phyloP scores from a whole-genome alignment of 2,113 vertebrate genomes.

The Phainopepla nitens region DNA sequence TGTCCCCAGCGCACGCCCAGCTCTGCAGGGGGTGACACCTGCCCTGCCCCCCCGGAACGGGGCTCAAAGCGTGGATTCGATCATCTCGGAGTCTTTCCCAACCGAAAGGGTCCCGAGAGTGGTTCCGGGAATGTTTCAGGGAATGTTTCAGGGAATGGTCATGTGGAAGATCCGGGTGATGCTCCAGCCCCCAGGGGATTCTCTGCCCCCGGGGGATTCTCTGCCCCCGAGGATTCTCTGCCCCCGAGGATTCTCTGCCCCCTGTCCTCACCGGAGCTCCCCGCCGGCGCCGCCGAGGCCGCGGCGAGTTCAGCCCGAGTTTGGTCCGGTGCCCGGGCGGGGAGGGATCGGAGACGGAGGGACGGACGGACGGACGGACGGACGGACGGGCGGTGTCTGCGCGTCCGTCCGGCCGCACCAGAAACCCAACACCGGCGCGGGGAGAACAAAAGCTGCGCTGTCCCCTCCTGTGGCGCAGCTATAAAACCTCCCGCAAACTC shows the following conservation, averaged over 20 bases:
- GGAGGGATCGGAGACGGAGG: not conserved
- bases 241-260: not conserved
- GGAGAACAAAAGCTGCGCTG: not conserved
- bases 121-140: too few relatives aligned
- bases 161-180: accelerated
- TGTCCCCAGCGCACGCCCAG: not conserved
- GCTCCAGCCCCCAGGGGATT: not conserved
- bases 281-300: not conserved
- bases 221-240: not conserved
- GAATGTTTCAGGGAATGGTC: too few relatives aligned
- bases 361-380: not conserved
- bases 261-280: not conserved
- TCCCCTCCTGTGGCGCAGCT: not conserved
- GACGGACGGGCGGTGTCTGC: not conserved
- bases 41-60: not conserved
- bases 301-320: not conserved
- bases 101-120: accelerated
- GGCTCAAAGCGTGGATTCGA: accelerated
- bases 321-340: not conserved
- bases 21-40: not conserved
- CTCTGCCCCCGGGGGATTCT: not conserved
- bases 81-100: not conserved
- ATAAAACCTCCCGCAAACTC: not conserved
- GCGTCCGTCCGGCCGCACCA: not conserved
- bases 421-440: not conserved